Evolutionary conservation across 1,140 invertebrate genomes (phyloP).

Genomic region (Dendroctonus valens): DNA sequence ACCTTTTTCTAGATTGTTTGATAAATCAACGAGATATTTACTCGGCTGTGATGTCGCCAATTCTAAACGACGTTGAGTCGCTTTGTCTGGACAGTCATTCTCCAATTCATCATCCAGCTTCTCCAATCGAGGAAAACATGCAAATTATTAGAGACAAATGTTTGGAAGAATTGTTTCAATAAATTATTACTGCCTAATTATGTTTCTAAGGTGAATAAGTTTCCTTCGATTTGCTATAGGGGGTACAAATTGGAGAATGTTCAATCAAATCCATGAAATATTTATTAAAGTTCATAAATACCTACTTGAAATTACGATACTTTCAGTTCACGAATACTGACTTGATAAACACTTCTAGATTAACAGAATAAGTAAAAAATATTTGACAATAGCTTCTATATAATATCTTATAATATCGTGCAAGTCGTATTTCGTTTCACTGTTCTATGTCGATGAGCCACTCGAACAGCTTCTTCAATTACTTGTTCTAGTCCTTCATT

Average conservation of each 20-base stretch:
- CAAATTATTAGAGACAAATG: slow-evolving; percentile 34
- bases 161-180: slow-evolving; percentile 36
- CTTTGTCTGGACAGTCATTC: slow-evolving; percentile 54
- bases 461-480: slow-evolving; percentile 65
- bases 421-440: slow-evolving; percentile 19
- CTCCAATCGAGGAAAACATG: slow-evolving; percentile 12
- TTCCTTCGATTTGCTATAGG: no score
- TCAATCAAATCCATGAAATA: no score
- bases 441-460: slow-evolving; percentile 32
- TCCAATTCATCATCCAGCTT: slow-evolving; percentile 26
- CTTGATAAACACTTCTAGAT: not conserved
- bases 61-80: slow-evolving; percentile 55
- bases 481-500: slow-evolving; percentile 73
- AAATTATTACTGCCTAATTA: not conserved
- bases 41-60: slow-evolving; percentile 53
- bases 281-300: no score
- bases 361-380: not conserved
- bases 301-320: no score
- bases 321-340: not conserved
- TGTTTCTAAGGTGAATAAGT: no score
- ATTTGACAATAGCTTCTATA: not conserved
- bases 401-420: slow-evolving; percentile 21
- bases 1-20: slow-evolving; percentile 6
- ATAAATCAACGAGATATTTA: slow-evolving; percentile 49
- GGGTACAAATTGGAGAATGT: no score